A percentile compares a stretch with the other conserved stretches of the same genome.
phyloP scores from a whole-genome alignment of 2,113 vertebrate genomes.

The Cettia cetti region DNA sequence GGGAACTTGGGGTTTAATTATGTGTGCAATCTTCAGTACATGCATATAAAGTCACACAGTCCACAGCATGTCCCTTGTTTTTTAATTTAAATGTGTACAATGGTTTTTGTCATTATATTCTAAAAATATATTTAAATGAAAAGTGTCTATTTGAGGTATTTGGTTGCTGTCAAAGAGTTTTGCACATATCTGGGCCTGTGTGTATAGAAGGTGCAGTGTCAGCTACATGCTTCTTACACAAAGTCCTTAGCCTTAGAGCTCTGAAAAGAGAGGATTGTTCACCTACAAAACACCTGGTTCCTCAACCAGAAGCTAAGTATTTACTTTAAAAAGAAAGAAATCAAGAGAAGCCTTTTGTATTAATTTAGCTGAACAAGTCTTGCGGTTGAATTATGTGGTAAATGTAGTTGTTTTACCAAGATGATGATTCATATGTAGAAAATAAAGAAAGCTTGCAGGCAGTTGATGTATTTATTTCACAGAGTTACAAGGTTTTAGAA shows the following conservation, averaged over 20 bases:
- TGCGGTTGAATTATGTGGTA: neutral
- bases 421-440: neutral
- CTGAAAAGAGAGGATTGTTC: neutral
- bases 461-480: neutral
- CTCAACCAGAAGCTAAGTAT: neutral
- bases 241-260: neutral
- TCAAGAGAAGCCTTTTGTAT: neutral
- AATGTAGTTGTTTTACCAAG: neutral
- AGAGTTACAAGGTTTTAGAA: neutral
- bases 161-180: neutral
- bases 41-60: neutral
- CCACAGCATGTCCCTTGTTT: neutral
- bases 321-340: neutral
- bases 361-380: neutral
- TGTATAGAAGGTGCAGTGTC: neutral
- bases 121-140: neutral
- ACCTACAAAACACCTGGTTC: neutral
- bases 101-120: neutral
- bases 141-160: neutral
- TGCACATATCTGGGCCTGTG: neutral
- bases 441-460: neutral
- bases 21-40: accelerated
- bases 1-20: neutral
- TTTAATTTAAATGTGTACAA: neutral
- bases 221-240: neutral